Evolutionary conservation across 2,888 invertebrate species (phyloP).

Genomic region (Clunio marinus): DNA sequence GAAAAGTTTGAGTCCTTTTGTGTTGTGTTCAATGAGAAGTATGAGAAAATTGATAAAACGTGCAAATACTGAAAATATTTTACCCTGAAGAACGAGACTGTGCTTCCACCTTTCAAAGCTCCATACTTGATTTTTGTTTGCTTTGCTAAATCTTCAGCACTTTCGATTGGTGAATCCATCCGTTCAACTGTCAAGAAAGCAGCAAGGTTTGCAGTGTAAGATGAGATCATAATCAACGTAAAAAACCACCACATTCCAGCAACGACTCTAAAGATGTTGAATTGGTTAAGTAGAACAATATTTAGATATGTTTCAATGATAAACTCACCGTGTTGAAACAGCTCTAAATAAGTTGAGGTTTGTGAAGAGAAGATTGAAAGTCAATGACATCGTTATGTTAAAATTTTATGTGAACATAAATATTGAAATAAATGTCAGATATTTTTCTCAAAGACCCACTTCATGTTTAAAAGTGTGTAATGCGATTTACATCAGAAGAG

Average conservation of each 20-base stretch:
- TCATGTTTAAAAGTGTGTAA: no score
- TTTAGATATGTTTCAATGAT: no score
- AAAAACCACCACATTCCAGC: slow-evolving; percentile 95
- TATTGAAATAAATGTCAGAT: background rate
- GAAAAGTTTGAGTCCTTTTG: slow-evolving; percentile 88
- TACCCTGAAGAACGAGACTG: slow-evolving; percentile 91
- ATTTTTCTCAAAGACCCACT: background rate
- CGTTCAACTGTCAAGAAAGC: slow-evolving; percentile 46
- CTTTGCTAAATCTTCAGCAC: slow-evolving; percentile 91
- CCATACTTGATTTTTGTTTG: slow-evolving; percentile 98
- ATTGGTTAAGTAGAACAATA: no score
- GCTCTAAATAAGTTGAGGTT: background rate
- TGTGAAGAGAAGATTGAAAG: background rate
- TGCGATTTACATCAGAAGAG: no score
- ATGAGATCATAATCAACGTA: slow-evolving; percentile 91
- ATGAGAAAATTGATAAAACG: background rate
- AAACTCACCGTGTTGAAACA: slow-evolving; percentile 3
- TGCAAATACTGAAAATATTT: no score
- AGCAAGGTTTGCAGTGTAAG: slow-evolving; percentile 85
- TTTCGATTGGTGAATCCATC: slow-evolving; percentile 92
- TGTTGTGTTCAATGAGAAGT: slow-evolving; percentile 42
- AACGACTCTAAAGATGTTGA: slow-evolving; percentile 50
- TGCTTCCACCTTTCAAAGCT: slow-evolving; percentile 86
- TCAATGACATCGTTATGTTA: background rate
- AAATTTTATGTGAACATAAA: background rate